These are phyloP conservation scores for Drosophila colorata DNA, from an alignment of 2,888 invertebrate species.

Conservation along the genomic window DNA sequence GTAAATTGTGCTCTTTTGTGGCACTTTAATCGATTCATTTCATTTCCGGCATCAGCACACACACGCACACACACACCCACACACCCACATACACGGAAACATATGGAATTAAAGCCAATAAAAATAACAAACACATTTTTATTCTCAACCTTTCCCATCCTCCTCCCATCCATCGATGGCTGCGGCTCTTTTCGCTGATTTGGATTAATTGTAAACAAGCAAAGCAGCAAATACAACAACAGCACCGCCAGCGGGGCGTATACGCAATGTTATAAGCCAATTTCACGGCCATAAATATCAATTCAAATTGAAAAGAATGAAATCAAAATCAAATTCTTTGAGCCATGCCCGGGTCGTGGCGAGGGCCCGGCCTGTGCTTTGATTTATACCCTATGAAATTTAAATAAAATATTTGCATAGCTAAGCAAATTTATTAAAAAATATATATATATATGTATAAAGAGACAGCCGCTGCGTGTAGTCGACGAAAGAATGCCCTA, in stretches of 20 bases:
- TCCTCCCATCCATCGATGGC: too few relatives aligned
- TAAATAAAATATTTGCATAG: constrained; percentile 65
- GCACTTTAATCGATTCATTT: constrained; percentile 52
- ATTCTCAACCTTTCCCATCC: constrained; percentile 14
- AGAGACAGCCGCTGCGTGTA: not conserved
- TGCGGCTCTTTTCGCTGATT: constrained; percentile 1
- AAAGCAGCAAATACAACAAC: not conserved
- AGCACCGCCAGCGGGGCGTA: constrained; percentile 19
- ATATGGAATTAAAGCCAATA: constrained; percentile 56
- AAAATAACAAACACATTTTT: constrained; percentile 66
- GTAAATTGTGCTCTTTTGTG: constrained; percentile 37
- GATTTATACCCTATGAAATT: constrained; percentile 62
- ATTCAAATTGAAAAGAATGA: constrained; percentile 38
- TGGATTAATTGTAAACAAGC: constrained; percentile 50
- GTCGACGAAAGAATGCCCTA: constrained; percentile 16
- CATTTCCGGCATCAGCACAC: constrained; percentile 32
- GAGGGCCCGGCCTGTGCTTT: constrained; percentile 33
- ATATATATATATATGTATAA: constrained; percentile 6
- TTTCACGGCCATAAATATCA: constrained; percentile 69
- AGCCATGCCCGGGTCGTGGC: not conserved
- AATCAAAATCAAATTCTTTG: constrained; percentile 44
- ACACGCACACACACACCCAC: not conserved
- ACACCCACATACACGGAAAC: not conserved
- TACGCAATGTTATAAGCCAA: constrained; percentile 65
- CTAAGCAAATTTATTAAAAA: constrained; percentile 71